Evolutionary conservation across 2,797 vertebrate species (phyloP), one percentile per base, ranked within the genome.

Genomic region (Girardinus metallicus): DNA sequence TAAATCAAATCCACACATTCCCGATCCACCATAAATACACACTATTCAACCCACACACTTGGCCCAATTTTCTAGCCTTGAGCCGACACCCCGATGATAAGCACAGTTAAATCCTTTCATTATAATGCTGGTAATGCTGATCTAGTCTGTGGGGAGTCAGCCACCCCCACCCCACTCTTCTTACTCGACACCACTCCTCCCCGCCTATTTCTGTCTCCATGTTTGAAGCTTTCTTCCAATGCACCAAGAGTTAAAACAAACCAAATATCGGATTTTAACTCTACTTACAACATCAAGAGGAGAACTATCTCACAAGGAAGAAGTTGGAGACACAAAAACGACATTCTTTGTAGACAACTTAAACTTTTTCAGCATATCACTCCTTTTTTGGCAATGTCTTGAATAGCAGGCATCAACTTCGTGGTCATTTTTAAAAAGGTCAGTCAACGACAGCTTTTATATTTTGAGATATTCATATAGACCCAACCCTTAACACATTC

Each of bases 81-180:
- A 87, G 92, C 89, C 88, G 87, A 93, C 81, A 83, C 79, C 77
- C 74, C 77, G 86, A 91, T 84, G 76, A 87, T 86, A 93, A 86
- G 88, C 86, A 90, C 84, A 89, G 85, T 87, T 86, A 91, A 92
- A 93, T 94, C 93, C 90, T 92, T 93, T 93, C 86, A 93, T 93
- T 92, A 91, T 88, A 91, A 93, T 83, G 87, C 88, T 87, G 87
- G 78, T 85, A 91, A 92, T 87, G 88, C 83, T 92, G 90, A 92
- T 90, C 89, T 83, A 89, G 90, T 86, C 89, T 51, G 21, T 34
- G 53, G 87, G 87, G 88, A 91, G 85, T 89, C 83, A 77, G 68
- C 81, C 70, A 15, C 73, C 77, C 78, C 78, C 83, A 39, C 53
- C 76, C 77, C 46, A 79, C 77, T 46, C 76, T 70, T 75, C 76